phyloP scores from a whole-genome alignment of 2,888 invertebrate genomes.

The Ormyrus nitidulus region DNA sequence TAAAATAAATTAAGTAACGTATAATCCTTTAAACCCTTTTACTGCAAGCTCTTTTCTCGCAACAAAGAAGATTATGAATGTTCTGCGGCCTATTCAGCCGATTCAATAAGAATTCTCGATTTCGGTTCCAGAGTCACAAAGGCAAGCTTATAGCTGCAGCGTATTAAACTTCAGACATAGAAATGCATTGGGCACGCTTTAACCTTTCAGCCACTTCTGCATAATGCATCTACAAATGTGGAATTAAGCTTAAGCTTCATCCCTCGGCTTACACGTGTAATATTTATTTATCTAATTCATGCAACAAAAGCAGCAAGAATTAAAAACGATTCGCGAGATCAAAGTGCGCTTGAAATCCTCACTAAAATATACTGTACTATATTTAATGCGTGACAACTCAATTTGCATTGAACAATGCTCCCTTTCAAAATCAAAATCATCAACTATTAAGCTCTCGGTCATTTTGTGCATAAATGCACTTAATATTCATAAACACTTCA shows the following conservation, averaged over 20 bases:
- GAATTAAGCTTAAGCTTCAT: neutral
- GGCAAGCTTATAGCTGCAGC: neutral
- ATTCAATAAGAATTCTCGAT: conserved; percentile 35
- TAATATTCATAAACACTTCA: no score
- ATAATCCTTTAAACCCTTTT: neutral
- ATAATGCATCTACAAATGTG: conserved; percentile 20
- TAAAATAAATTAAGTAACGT: no score
- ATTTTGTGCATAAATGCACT: no score
- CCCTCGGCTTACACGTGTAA: neutral
- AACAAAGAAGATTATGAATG: conserved; percentile 10
- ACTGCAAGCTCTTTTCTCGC: neutral
- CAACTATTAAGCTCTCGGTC: no score
- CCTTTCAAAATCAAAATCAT: no score
- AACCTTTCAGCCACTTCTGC: conserved; percentile 8
- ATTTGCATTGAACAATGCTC: no score
- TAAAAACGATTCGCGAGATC: no score
- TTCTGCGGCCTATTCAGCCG: neutral
- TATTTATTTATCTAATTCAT: neutral
- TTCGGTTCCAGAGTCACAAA: conserved; percentile 31
- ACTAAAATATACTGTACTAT: no score
- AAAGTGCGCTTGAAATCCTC: no score
- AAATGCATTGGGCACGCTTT: neutral
- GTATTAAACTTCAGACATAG: conserved; percentile 12
- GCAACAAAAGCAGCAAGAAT: no score
- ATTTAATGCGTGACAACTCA: no score